Conservation (phyloP, 2,888 invertebrate genomes). For the Celastrina argiolus region DNA sequence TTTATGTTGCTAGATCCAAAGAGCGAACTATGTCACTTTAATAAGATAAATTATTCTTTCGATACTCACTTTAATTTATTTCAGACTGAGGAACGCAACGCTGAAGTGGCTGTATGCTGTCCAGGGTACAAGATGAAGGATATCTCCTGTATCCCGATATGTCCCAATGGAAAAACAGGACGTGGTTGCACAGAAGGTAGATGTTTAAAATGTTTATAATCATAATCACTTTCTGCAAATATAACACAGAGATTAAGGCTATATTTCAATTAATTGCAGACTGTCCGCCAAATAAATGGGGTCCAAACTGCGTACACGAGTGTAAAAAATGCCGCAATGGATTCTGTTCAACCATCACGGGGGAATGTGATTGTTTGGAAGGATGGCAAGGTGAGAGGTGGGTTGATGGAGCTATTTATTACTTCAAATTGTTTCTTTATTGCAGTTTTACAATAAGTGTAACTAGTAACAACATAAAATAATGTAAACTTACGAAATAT, state of each 20-base stretch:
- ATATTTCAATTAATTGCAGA: slow-evolving; percentile 54
- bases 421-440: not conserved
- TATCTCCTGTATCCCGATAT: slow-evolving; percentile 80
- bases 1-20: too few species aligned
- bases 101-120: slow-evolving; percentile 85
- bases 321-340: slow-evolving; percentile 80
- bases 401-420: slow-evolving; percentile 52
- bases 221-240: slow-evolving; percentile 22
- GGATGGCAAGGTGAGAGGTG: slow-evolving; percentile 85
- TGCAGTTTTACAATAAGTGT: too few species aligned
- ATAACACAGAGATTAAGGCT: not conserved
- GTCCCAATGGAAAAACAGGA: slow-evolving; percentile 81
- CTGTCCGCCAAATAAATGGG: slow-evolving; percentile 85
- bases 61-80: not conserved
- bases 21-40: too few species aligned
- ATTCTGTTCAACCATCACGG: slow-evolving; percentile 80
- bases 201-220: too few species aligned
- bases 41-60: too few species aligned
- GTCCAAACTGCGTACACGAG: slow-evolving; percentile 82
- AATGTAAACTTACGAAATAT: too few species aligned
- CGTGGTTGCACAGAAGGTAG: slow-evolving; percentile 78
- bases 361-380: slow-evolving; percentile 81
- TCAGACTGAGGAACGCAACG: slow-evolving; percentile 83
- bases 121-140: slow-evolving; percentile 83
- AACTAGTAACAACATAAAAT: too few species aligned